phyloP scores from a whole-genome alignment of 2,888 invertebrate genomes.

The Hecatera dysodea region DNA sequence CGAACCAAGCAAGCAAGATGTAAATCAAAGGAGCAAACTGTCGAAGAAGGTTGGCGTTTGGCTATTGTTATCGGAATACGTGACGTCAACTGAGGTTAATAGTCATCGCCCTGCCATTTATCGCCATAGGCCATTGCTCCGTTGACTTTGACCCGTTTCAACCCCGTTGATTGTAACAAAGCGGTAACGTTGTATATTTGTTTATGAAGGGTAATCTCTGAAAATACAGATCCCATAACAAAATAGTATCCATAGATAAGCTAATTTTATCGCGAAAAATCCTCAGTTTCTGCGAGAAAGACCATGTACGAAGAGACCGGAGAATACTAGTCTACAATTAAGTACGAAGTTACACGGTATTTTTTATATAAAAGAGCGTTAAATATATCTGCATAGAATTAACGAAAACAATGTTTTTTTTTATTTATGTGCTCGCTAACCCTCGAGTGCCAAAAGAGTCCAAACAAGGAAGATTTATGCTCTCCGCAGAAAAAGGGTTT shows the following conservation, averaged over 20 bases:
- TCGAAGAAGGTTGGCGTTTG: background rate
- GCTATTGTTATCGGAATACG: conserved; percentile 23
- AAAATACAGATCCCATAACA: too few species aligned
- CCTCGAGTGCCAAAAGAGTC: conserved; percentile 75
- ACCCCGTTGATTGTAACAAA: background rate
- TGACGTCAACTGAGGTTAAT: conserved; percentile 23
- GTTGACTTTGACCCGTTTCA: conserved; percentile 21
- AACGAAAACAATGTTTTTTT: conserved; percentile 77
- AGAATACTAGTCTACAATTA: background rate
- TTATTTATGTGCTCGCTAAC: conserved; percentile 75
- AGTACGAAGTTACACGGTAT: background rate
- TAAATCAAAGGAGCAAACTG: conserved; percentile 23
- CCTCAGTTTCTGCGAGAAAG: too few species aligned
- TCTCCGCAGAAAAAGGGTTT: conserved; percentile 75
- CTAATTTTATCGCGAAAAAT: too few species aligned
- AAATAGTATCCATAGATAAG: too few species aligned
- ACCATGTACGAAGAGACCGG: accelerated
- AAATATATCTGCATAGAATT: conserved; percentile 44
- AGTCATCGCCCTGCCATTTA: conserved; percentile 22
- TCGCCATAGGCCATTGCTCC: background rate
- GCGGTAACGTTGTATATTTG: too few species aligned
- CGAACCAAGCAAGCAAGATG: conserved; percentile 12
- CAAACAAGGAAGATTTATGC: conserved; percentile 81
- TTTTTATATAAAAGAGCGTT: conserved; percentile 20
- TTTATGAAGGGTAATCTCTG: too few species aligned